A percentile compares a stretch with the other conserved stretches of the same genome.
These are phyloP conservation scores for Lysandra bellargus DNA, from an alignment of 2,888 invertebrate genomes.

Conservation along the genomic window DNA sequence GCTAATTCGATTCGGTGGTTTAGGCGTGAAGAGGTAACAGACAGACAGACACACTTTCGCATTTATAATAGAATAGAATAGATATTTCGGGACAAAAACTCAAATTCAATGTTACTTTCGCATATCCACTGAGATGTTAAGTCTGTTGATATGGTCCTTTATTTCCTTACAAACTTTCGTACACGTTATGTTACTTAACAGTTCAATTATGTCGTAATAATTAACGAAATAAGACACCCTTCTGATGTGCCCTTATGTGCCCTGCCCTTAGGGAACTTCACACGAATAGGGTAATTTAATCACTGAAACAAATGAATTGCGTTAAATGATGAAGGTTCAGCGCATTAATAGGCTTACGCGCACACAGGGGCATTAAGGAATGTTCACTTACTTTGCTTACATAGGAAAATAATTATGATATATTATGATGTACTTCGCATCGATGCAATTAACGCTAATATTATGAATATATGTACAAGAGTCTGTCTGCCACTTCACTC, in stretches of 20 bases:
- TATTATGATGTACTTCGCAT: no score
- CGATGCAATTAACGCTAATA: no score
- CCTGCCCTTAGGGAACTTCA: background rate
- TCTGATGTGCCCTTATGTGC: background rate
- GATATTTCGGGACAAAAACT: background rate
- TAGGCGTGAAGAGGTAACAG: no score
- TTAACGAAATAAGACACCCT: background rate
- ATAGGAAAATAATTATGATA: no score
- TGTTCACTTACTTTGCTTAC: background rate
- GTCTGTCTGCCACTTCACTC: no score
- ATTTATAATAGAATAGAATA: no score
- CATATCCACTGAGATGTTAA: no score
- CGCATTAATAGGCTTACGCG: background rate
- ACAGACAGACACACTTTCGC: no score
- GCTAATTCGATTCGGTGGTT: no score
- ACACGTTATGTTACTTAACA: background rate
- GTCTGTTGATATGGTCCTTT: background rate
- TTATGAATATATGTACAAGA: no score
- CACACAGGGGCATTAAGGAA: background rate
- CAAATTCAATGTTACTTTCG: no score
- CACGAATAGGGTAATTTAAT: conserved; percentile 16
- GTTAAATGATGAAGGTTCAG: conserved; percentile 5
- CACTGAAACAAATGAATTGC: background rate
- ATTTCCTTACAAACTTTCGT: background rate
- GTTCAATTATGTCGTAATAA: background rate